phyloP scores from a whole-genome alignment of 2,113 vertebrate species.

The Podarcis raffonei region DNA sequence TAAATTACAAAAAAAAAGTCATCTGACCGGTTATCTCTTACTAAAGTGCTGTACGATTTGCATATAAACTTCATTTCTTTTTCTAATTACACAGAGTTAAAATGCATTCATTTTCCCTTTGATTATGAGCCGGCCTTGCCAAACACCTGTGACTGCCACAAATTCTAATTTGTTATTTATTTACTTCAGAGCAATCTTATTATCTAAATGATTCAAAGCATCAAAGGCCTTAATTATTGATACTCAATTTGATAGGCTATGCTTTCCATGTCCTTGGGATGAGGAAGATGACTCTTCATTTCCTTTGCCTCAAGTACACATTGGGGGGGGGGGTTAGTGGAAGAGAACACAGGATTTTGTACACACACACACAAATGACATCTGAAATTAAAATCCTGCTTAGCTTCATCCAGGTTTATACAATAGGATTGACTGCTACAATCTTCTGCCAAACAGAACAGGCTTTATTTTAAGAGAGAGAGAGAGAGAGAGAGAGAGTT shows the following conservation, averaged over 20 bases:
- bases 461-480: neutral
- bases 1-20: slow-evolving; percentile 72
- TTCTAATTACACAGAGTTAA: slow-evolving; percentile 79
- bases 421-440: slow-evolving; percentile 48
- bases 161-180: slow-evolving; percentile 83
- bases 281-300: slow-evolving; percentile 54
- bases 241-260: slow-evolving; percentile 69
- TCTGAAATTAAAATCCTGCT: slow-evolving; percentile 56
- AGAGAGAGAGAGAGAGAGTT: too few species aligned
- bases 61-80: slow-evolving; percentile 83
- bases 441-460: slow-evolving; percentile 15
- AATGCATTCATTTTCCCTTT: slow-evolving; percentile 79
- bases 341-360: slow-evolving; percentile 49
- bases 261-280: slow-evolving; percentile 67
- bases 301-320: slow-evolving; percentile 60
- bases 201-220: slow-evolving; percentile 76
- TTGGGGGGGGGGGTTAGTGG: slow-evolving; percentile 35
- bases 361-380: neutral
- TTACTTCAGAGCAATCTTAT: slow-evolving; percentile 84
- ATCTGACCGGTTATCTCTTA: slow-evolving; percentile 75
- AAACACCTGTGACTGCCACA: slow-evolving; percentile 85
- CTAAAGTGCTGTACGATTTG: slow-evolving; percentile 77
- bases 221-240: slow-evolving; percentile 80
- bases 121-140: slow-evolving; percentile 75
- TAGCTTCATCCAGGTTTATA: slow-evolving; percentile 58